phyloP scores from a whole-genome alignment of 2,888 invertebrate genomes.

The Pheosia tremula region DNA sequence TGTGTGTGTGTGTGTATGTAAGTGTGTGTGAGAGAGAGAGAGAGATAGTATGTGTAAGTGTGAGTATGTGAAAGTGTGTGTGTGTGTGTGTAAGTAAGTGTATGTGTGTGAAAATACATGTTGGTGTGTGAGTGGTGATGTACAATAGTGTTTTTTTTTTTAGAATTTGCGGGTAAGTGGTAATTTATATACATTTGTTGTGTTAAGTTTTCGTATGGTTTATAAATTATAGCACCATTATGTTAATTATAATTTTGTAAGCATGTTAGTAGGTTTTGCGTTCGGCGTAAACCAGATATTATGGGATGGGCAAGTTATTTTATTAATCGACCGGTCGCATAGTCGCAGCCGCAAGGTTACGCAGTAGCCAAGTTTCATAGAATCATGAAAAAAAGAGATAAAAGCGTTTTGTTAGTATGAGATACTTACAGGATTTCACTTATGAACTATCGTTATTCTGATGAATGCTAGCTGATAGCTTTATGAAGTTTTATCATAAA shows the following conservation, averaged over 20 bases:
- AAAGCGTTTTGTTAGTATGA: slow-evolving; percentile 82
- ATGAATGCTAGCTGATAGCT: slow-evolving; percentile 23
- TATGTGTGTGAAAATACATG: background rate
- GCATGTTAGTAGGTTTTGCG: slow-evolving; percentile 75
- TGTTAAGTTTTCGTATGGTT: background rate
- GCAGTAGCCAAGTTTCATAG: slow-evolving; percentile 82
- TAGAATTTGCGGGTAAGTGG: slow-evolving; percentile 6
- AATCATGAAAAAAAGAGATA: slow-evolving; percentile 83
- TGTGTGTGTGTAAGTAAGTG: slow-evolving; percentile 8
- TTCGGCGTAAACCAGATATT: slow-evolving; percentile 83
- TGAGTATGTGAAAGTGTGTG: background rate
- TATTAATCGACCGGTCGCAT: slow-evolving; percentile 65
- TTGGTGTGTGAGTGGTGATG: background rate
- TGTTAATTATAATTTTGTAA: slow-evolving; percentile 59
- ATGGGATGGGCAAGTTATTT: slow-evolving; percentile 71
- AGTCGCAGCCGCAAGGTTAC: slow-evolving; percentile 39
- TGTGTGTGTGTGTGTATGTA: no score
- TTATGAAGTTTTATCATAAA: slow-evolving; percentile 22
- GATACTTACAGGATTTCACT: slow-evolving; percentile 59
- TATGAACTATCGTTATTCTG: slow-evolving; percentile 46
- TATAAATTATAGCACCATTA: slow-evolving; percentile 57
- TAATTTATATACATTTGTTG: slow-evolving; percentile 5
- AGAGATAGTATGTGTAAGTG: no score
- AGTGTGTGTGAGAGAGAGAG: no score
- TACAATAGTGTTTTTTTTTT: background rate